These are phyloP conservation scores for Caenorhabditis doughertyi DNA, from an alignment of 2,888 invertebrate species.

Conservation along the genomic window DNA sequence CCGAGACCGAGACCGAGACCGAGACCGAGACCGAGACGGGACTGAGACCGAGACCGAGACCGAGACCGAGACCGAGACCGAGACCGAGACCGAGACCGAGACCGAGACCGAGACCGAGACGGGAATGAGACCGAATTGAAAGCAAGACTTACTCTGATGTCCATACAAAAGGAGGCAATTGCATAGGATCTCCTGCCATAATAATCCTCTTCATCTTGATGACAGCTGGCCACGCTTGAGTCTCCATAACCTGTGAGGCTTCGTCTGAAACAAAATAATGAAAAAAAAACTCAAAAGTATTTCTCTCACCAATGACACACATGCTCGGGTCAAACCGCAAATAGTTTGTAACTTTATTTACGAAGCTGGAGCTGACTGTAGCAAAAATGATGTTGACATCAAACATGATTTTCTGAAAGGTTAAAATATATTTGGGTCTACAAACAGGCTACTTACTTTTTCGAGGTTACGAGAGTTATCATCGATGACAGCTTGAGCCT, in stretches of 20 bases:
- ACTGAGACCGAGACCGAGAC: too few species aligned
- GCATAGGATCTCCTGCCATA: constrained; percentile 45
- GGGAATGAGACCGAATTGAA: neutral
- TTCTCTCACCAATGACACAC: neutral
- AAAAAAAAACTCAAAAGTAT: too few species aligned
- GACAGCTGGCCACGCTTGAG: constrained; percentile 25
- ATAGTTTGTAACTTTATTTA: neutral
- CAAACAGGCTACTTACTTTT: neutral
- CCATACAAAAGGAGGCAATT: constrained; percentile 23
- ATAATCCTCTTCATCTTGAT: constrained; percentile 17
- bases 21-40: too few species aligned
- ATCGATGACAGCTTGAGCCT: too few species aligned
- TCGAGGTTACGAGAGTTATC: too few species aligned
- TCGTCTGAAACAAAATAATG: constrained; percentile 48
- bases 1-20: too few species aligned
- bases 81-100: too few species aligned
- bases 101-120: too few species aligned
- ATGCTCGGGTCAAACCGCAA: neutral
- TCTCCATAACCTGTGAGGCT: constrained; percentile 36
- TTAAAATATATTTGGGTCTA: neutral
- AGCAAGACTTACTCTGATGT: constrained; percentile 1
- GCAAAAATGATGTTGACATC: neutral
- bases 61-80: neutral
- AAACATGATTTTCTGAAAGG: neutral
- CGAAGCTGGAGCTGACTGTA: neutral